These are phyloP conservation scores for Pao palembangensis DNA, from an alignment of 2,113 vertebrate genomes.

Conservation along the genomic window DNA sequence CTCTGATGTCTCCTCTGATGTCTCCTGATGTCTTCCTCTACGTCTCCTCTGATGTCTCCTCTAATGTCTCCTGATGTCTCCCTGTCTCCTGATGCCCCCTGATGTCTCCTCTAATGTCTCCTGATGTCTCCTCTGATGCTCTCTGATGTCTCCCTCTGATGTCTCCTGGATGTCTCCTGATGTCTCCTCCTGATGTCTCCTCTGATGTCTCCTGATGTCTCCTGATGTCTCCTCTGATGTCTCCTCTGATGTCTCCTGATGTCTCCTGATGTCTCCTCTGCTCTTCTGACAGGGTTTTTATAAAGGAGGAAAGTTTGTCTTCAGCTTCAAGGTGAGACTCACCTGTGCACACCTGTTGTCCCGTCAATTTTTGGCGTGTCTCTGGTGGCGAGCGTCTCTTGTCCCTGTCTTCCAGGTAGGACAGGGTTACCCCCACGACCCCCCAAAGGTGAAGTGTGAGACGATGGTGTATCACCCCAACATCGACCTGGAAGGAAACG, in stretches of 20 bases:
- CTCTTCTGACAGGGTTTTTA: constrained; percentile 84
- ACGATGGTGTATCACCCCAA: constrained; percentile 98
- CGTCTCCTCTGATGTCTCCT: no score
- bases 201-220: no score
- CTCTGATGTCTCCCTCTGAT: neutral
- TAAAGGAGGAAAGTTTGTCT: constrained; percentile 92
- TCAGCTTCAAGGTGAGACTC: constrained; percentile 94
- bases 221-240: no score
- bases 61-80: no score
- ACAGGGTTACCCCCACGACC: constrained; percentile 95
- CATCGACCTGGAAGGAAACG: constrained; percentile 97
- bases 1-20: no score
- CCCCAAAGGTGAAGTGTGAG: constrained; percentile 96
- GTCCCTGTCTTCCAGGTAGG: constrained; percentile 77
- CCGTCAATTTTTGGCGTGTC: neutral
- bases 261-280: neutral
- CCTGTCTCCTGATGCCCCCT: neutral
- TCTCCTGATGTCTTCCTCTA: no score
- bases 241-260: neutral
- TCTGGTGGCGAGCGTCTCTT: neutral
- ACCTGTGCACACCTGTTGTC: neutral
- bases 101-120: no score
- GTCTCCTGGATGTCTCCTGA: neutral
- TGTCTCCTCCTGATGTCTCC: no score
- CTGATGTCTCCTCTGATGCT: neutral